Evolutionary conservation across 2,888 invertebrate genomes (phyloP).

Genomic region (Falcaria lacertinaria): DNA sequence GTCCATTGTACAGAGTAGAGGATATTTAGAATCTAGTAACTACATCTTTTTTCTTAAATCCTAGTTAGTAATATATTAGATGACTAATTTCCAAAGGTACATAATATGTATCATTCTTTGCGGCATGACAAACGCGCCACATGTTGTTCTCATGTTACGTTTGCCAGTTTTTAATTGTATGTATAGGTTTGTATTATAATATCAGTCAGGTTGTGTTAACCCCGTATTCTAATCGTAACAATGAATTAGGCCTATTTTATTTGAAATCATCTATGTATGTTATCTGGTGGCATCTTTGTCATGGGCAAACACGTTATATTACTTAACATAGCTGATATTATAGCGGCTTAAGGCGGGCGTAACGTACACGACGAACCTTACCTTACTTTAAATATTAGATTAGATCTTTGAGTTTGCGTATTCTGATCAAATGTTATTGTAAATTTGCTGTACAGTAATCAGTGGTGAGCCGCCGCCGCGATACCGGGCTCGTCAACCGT

Average conservation of each 20-base stretch:
- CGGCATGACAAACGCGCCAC: constrained; percentile 64
- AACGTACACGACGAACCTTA: constrained; percentile 60
- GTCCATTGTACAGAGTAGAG: constrained; percentile 76
- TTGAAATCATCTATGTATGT: constrained; percentile 40
- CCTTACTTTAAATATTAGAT: constrained; percentile 66
- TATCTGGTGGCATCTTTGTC: constrained; percentile 58
- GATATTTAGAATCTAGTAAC: constrained; percentile 68
- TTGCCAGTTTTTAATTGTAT: constrained; percentile 38
- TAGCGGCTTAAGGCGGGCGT: constrained; percentile 74
- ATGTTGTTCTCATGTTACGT: constrained; percentile 40
- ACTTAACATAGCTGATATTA: constrained; percentile 74
- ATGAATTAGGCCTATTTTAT: constrained; percentile 73
- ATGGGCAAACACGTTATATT: constrained; percentile 64
- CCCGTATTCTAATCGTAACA: constrained; percentile 59
- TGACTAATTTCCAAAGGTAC: constrained; percentile 68
- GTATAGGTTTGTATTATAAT: constrained; percentile 27
- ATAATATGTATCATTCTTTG: constrained; percentile 61
- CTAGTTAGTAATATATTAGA: constrained; percentile 69
- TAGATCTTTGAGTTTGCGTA: constrained; percentile 74
- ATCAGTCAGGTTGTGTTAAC: constrained; percentile 62
- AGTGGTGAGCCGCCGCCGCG: constrained; percentile 50
- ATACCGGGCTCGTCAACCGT: constrained; percentile 37
- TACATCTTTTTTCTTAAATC: constrained; percentile 62
- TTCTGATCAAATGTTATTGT: constrained; percentile 75
- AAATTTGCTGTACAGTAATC: constrained; percentile 71